Evolutionary conservation across 2,888 invertebrate genomes (phyloP), one percentile per base, ranked within the genome.

Genomic region (Drosophila villosipedis): DNA sequence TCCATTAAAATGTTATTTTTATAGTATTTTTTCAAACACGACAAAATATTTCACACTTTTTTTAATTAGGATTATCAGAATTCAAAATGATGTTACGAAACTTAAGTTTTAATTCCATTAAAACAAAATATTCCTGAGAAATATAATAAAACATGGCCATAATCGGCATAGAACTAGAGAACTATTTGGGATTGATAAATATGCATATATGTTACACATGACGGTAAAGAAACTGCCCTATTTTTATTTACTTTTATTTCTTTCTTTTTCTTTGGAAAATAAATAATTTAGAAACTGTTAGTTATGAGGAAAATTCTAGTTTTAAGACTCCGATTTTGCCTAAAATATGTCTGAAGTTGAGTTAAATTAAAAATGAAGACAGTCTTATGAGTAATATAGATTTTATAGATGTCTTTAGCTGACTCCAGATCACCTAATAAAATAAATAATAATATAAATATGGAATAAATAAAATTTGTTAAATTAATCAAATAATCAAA

Each of bases 291-390:
- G 1, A 43, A 6, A 22, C 14, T 43, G 6, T 1, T 22, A 14
- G 14, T 3, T 7, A 7, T 22, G 14, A 14, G 7, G 14, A 14
- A 22, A 47, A 22, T 47, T 22, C 7, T 22, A 14, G 7, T 14
- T 22, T 7, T 47, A 22, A 1, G 4, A 22, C 22, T 47, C 0
- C 0, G 7, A 22, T 4, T 47, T 16, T 22, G 12, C 12, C 5
- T 2, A 2, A 41, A 41, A n/a, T n/a, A 41, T n/a, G 1, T 5
- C 9, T 41, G 22, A 22, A 22, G 22, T 47, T 22, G 22, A 14
- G 14, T 16, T 4, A 47, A 14, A 14, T 47, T 22, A 7, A 47
- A 47, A 47, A 47, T 22, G 1, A 10, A 10, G n/a, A 10, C 14
- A 47, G 7, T 22, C 3, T 43, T 22, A 47, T 14, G 22, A 22